phyloP scores from a whole-genome alignment of 92 coral and sea anemone genomes.

The Epizoanthus ramosus region DNA sequence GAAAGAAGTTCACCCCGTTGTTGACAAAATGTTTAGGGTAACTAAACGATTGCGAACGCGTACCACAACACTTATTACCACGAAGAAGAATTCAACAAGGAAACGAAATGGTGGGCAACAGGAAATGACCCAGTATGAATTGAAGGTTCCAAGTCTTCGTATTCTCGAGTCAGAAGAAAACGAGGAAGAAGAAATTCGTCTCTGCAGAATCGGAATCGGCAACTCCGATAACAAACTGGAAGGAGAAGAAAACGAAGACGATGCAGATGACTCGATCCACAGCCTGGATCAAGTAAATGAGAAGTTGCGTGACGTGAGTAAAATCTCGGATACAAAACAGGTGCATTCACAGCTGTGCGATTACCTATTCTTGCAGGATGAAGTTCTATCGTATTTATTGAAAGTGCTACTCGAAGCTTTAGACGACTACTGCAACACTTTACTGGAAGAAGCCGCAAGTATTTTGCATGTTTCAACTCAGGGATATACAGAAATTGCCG shows the following conservation, averaged over 20 bases:
- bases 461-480: not conserved
- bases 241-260: too few relatives aligned
- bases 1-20: conserved; percentile 42
- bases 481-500: not conserved
- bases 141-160: not conserved
- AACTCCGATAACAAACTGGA: too few relatives aligned
- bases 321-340: not conserved
- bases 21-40: conserved; percentile 24
- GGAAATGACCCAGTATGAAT: not conserved
- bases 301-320: not conserved
- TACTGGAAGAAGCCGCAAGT: conserved; percentile 1
- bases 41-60: conserved; percentile 3
- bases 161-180: not conserved
- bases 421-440: not conserved
- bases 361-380: conserved; percentile 12
- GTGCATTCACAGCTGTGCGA: conserved; percentile 10
- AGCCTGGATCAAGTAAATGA: not conserved
- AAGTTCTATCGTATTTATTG: not conserved
- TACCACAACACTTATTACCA: not conserved
- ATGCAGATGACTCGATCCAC: not conserved
- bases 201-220: not conserved
- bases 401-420: conserved; percentile 15
- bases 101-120: not conserved
- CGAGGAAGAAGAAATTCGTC: not conserved
- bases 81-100: not conserved